A percentile compares a stretch with the other conserved stretches of the same genome.
Evolutionary conservation across 2,113 vertebrate genomes (phyloP).

Genomic region (Halcyon senegalensis): DNA sequence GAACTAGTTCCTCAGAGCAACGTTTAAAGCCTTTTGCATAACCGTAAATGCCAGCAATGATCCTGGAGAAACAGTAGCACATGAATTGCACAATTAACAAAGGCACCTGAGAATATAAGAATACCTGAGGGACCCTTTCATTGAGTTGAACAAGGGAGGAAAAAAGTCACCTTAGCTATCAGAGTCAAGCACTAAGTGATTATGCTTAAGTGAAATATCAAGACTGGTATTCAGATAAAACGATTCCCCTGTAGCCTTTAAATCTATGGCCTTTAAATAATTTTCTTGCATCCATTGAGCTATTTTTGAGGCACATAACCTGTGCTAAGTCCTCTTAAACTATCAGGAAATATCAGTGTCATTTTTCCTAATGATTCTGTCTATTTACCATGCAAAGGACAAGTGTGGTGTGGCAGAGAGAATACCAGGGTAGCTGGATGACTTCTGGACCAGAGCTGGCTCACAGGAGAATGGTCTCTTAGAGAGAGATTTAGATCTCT

Average conservation of each 20-base stretch:
- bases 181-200: slow-evolving; percentile 3
- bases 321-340: neutral
- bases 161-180: slow-evolving; percentile 61
- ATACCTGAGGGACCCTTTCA: neutral
- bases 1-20: neutral
- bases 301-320: neutral
- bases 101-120: neutral
- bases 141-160: neutral
- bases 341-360: neutral
- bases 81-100: neutral
- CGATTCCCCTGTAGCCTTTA: slow-evolving; percentile 14
- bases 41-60: neutral
- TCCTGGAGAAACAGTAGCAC: neutral
- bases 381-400: neutral
- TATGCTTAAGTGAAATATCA: slow-evolving; percentile 45
- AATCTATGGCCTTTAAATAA: slow-evolving; percentile 35
- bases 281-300: neutral
- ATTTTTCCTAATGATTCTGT: neutral
- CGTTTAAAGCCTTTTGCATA: neutral
- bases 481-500: neutral
- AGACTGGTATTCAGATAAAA: slow-evolving; percentile 29
- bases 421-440: neutral
- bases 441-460: neutral
- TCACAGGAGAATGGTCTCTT: neutral
- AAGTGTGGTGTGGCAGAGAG: neutral